Percentiles rank a stretch among this genome's conserved stretches.
Evolutionary conservation across 2,113 vertebrate species (phyloP).

Genomic region (Gallinago media): DNA sequence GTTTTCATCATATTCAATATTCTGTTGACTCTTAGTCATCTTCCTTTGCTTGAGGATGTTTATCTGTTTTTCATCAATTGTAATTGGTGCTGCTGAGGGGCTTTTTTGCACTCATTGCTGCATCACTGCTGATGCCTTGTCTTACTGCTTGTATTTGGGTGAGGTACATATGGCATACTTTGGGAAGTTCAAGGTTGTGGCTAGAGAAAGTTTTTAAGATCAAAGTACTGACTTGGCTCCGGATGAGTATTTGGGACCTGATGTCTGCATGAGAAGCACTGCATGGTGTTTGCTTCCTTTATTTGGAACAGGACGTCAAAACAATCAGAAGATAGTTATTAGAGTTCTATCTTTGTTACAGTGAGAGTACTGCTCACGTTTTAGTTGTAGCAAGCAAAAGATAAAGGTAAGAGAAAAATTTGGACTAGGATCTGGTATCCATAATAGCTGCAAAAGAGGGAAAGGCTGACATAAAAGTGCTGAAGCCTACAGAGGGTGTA

Average conservation of each 20-base stretch:
- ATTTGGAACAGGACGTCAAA: neutral
- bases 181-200: neutral
- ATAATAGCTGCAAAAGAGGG: neutral
- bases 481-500: neutral
- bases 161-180: neutral
- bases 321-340: neutral
- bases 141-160: neutral
- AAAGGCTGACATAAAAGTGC: neutral
- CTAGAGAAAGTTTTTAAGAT: neutral
- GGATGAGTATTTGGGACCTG: neutral
- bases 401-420: neutral
- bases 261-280: neutral
- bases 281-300: neutral
- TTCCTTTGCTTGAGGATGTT: neutral
- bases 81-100: neutral
- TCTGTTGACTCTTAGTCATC: neutral
- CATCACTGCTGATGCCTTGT: neutral
- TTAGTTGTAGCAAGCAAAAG: neutral
- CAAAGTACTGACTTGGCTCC: neutral
- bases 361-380: neutral
- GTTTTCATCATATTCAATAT: neutral
- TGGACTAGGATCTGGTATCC: neutral
- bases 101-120: neutral
- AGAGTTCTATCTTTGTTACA: neutral
- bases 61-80: neutral